Base-by-base conservation (phyloP, 1,140 invertebrate species). In the Prorops nasuta region DNA sequence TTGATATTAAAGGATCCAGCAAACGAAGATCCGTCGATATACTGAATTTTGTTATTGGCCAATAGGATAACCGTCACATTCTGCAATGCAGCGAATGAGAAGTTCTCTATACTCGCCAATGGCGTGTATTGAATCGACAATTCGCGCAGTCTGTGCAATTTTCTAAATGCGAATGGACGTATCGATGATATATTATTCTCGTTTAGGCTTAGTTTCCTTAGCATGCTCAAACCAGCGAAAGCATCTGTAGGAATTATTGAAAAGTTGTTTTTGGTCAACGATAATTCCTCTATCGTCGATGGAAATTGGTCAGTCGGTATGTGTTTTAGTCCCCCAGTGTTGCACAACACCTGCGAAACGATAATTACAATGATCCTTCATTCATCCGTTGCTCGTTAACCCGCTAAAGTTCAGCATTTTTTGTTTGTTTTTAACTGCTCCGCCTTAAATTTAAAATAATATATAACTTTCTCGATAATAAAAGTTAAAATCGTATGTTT, bases 81-180 rank as follows among this genome's bases (percentile, higher is more conserved):
- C 63, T 91, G 89, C 3, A 92, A 71, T 0, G 88, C 88, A 9
- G 90, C 88, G 62, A 92, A 92, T 0, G 89, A 84, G 58, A 91
- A 92, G 22, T 85, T 83, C 3, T 88, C 84, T 10, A 92, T 85
- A 1, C 81, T 85, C 2, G 85, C 77, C 6, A 92, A 71, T 0
- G 89, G 88, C 0, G 89, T 91, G 39, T 91, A 84, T 61, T 91
- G 89, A 44, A 92, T 90, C 51, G 87, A 90, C 1, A 92, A 78
- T 56, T 90, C 87, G 34, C 83, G 80, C 1, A 92, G 78, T 1
- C 85, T 82, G 1, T 83, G 85, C 17, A 92, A 69, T 0, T 90
- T 90, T 10, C 89, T 82, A 67, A 92, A 92, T 17, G 90, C 90
- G 67, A 92, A 91, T 15, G 87, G 85, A 54, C 87, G 87, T 56